A percentile compares a stretch with the other conserved stretches of the same genome.
These are phyloP conservation scores for Branchipolynoe longqiensis DNA, from an alignment of 2,888 invertebrate species.

Conservation along the genomic window DNA sequence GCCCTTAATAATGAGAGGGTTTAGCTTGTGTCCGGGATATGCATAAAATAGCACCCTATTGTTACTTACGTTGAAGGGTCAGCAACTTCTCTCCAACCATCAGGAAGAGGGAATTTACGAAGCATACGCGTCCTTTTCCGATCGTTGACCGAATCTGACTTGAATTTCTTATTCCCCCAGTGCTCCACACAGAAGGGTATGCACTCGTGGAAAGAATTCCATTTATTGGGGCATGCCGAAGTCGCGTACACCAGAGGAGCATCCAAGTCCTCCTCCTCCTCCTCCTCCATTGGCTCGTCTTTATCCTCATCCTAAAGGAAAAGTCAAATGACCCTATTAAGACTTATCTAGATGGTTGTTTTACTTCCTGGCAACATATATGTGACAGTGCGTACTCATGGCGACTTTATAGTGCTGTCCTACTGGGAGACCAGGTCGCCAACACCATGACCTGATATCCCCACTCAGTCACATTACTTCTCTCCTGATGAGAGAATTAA, in stretches of 20 bases:
- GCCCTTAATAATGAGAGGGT: too few species aligned
- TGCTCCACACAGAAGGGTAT: conserved; percentile 91
- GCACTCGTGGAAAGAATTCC: conserved; percentile 96
- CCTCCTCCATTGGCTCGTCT: conserved; percentile 50
- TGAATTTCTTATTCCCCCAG: conserved; percentile 78
- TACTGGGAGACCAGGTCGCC: too few species aligned
- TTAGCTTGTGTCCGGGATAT: too few species aligned
- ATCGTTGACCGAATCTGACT: conserved; percentile 88
- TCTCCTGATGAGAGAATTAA: too few species aligned
- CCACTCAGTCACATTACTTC: too few species aligned
- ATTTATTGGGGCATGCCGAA: conserved; percentile 94
- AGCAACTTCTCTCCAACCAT: conserved; percentile 96
- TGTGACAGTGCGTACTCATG: too few species aligned
- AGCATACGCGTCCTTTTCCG: conserved; percentile 89
- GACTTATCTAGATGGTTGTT: not conserved
- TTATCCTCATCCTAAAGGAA: not conserved
- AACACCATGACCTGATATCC: too few species aligned
- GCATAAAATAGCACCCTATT: too few species aligned
- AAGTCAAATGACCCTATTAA: not conserved
- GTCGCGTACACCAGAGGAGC: conserved; percentile 71
- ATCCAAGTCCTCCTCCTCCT: conserved; percentile 66
- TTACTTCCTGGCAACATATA: not conserved
- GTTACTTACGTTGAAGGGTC: conserved; percentile 89
- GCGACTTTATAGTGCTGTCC: too few species aligned
- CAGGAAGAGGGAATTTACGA: conserved; percentile 92